These are phyloP conservation scores for Phenacoccus solenopsis DNA, from an alignment of 1,140 invertebrate genomes.

Conservation along the genomic window DNA sequence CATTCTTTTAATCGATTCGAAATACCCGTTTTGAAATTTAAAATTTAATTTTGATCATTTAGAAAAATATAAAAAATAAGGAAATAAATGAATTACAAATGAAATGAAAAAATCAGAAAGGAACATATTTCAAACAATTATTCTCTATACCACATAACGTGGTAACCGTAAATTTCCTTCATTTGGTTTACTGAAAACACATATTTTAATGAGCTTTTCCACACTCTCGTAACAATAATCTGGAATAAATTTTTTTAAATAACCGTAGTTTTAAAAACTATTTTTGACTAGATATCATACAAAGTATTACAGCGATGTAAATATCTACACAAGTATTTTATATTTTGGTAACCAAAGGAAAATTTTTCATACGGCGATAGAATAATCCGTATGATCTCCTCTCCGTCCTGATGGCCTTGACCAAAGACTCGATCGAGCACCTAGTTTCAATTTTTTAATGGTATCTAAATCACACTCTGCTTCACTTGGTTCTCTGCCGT, in stretches of 20 bases:
- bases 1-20: neutral
- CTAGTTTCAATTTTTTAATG: constrained; percentile 58
- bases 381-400: constrained; percentile 42
- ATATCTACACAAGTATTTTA: neutral
- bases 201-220: neutral
- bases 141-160: neutral
- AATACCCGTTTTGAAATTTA: no score
- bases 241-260: neutral
- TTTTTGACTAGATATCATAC: neutral
- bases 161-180: neutral
- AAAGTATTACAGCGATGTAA: neutral
- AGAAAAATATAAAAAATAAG: no score
- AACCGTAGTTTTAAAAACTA: neutral
- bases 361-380: constrained; percentile 43
- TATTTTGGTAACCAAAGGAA: neutral
- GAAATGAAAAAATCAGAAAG: no score
- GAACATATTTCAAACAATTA: neutral
- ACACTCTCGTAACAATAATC: no score
- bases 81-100: no score
- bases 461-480: constrained; percentile 62
- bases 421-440: constrained; percentile 55
- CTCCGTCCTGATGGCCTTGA: constrained; percentile 41
- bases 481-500: constrained; percentile 43
- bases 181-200: neutral
- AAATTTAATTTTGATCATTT: no score